Conservation (phyloP, 2,113 vertebrate species). For the Nycticorax nycticorax region DNA sequence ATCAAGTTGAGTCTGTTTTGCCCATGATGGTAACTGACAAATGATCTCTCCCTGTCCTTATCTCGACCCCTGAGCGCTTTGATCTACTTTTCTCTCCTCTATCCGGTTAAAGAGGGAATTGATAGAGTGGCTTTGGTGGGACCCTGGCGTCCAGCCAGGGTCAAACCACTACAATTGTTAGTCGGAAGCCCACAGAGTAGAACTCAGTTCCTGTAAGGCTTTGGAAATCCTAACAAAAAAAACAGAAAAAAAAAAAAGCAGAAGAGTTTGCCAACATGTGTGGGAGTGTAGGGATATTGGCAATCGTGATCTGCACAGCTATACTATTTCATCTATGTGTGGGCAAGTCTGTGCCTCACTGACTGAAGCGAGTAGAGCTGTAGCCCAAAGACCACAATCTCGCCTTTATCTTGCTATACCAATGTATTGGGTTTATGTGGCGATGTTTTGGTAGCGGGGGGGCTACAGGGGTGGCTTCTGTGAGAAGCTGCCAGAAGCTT, state of each 20-base stretch:
- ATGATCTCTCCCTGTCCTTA: too few relatives aligned
- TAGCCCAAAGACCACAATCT: neutral
- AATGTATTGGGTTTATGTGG: too few relatives aligned
- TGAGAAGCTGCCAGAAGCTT: too few relatives aligned
- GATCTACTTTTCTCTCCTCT: too few relatives aligned
- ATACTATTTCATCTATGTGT: neutral
- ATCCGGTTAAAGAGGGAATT: too few relatives aligned
- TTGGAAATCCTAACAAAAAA: neutral
- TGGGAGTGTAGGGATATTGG: neutral
- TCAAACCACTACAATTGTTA: neutral
- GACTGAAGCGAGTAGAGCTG: neutral
- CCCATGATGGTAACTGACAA: too few relatives aligned
- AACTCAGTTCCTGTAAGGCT: neutral
- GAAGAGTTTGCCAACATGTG: accelerated
- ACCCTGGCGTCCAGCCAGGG: too few relatives aligned
- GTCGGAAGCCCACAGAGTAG: neutral
- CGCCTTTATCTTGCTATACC: neutral
- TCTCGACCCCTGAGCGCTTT: too few relatives aligned
- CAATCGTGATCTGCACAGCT: neutral
- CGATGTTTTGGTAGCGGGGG: too few relatives aligned
- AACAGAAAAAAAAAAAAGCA: neutral
- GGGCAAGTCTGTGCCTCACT: neutral
- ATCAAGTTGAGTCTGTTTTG: too few relatives aligned
- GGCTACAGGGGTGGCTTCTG: too few relatives aligned
- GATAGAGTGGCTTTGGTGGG: too few relatives aligned